Conservation (phyloP, 2,113 vertebrate genomes). For the Lethenteron camtschaticum region DNA sequence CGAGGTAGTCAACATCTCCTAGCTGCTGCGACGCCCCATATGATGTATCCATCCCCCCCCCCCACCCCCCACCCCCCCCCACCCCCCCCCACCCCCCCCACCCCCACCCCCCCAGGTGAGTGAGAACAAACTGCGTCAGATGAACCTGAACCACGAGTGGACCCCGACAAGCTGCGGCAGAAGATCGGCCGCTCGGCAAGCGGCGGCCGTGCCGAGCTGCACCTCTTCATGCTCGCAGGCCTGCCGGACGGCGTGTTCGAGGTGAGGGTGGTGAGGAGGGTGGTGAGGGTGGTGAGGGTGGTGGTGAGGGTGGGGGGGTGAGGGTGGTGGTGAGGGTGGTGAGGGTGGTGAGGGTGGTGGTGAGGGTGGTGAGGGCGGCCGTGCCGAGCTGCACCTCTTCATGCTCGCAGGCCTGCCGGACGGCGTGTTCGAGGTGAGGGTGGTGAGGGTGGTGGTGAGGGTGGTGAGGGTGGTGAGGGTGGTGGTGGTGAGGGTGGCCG, state of each 20-base stretch:
- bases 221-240: conserved; percentile 42
- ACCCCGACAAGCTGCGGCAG: conserved; percentile 38
- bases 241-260: conserved; percentile 26
- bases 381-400: conserved; percentile 38
- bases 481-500: too few relatives aligned
- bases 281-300: too few relatives aligned
- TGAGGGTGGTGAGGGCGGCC: conserved; percentile 17
- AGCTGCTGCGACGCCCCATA: too few relatives aligned
- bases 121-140: conserved; percentile 43
- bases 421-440: conserved; percentile 16
- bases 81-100: too few relatives aligned
- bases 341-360: too few relatives aligned
- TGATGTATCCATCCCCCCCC: too few relatives aligned
- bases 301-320: too few relatives aligned
- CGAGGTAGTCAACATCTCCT: too few relatives aligned
- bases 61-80: too few relatives aligned
- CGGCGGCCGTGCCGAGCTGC: conserved; percentile 32
- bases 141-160: conserved; percentile 67
- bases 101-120: conserved; percentile 29
- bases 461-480: too few relatives aligned
- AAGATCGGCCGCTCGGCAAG: conserved; percentile 27
- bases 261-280: background rate
- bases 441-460: conserved; percentile 14
- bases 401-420: conserved; percentile 51
- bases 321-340: too few relatives aligned